Base-by-base conservation (phyloP, 1,140 invertebrate genomes). In the Zaprionus gabonicus region DNA sequence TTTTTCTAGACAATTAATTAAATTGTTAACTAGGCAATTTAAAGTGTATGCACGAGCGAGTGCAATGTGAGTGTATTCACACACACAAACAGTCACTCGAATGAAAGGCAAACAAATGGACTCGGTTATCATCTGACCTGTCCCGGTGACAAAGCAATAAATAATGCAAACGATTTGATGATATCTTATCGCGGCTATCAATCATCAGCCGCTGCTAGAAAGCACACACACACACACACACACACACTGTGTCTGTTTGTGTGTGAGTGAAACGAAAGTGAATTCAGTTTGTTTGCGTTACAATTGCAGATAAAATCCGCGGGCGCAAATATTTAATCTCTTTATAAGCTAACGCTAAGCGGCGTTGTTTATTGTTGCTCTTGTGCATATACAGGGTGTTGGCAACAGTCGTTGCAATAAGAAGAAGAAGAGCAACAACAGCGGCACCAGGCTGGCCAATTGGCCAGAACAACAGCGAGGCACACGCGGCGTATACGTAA, bases 141-240 rank as follows among this genome's bases (percentile, higher is more conserved):
- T 56, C 62, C 72, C 56, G 41, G 36, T 60, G 74, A 66, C 78
- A 68, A 71, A 66, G 59, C 68, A 51, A 81, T 75, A 78, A 67
- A 68, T 77, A 75, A 75, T 75, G 62, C 67, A 73, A 65, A 41
- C 67, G 76, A 63, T 81, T 79, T 71, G 63, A 65, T 53, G 58
- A 41, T 87, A 86, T 86, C 80, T 86, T 87, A 86, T 86, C 76
- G 20, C 23, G 53, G 69, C 65, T 80, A 80, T 86, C 83, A 82
- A 87, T 86, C 82, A 77, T 70, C 27, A 38, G 15, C 36, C 63
- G 65, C 66, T 63, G 67, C 38, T 75, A 28, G 38, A 59, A 58
- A 44, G 55, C 27, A 34, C 31, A 31, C 9, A 31, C 31, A 31
- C 28, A 28, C 28, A 28, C 28, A 28, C 28, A 56, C 44, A 20